Evolutionary conservation across 2,888 invertebrate species (phyloP), one percentile per base, ranked within the genome.

Genomic region (Acanthosoma haemorrhoidale): DNA sequence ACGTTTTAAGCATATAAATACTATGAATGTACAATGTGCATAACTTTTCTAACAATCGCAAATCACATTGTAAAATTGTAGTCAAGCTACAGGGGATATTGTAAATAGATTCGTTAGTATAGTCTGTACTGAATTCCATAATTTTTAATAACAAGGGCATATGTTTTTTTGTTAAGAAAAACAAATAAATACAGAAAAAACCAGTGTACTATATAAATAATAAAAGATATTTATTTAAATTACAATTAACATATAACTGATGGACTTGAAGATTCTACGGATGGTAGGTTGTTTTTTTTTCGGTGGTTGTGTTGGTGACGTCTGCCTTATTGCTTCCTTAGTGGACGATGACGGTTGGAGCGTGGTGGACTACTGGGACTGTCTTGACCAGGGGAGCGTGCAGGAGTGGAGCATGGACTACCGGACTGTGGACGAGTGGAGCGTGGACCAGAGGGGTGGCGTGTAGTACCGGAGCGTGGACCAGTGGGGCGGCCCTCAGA

Each of bases 281-380:
- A 25, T 51, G 29, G n/a, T 25, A 5, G 25, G 25, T n/a, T n/a
- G n/a, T n/a, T n/a, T n/a, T n/a, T n/a, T n/a, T n/a, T n/a, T n/a
- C n/a, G 51, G 29, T n/a, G 51, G 51, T n/a, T 51, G 51, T 4
- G 8, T 51, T 25, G 25, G n/a, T 13, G 51, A n/a, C n/a, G 25
- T 51, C 51, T n/a, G 3, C 25, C 1, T 25, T 13, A n/a, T 4
- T 25, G 21, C 4, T 39, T 25, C 39, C 36, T 72, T 71, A 74
- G 69, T 74, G 74, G 25, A 74, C 64, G 60, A 74, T 69, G 57
- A 74, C 70, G n/a, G 74, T 59, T 76, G 73, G 38, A 75, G 82
- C 70, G 77, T 80, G 79, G 78, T 84, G 81, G 68, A 80, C 80
- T 73, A 84, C 77, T 29, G 72, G 72, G 29, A 70, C 15, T 25